Evolutionary conservation across 2,113 vertebrate species (phyloP).

Genomic region (Leucosticte australis): DNA sequence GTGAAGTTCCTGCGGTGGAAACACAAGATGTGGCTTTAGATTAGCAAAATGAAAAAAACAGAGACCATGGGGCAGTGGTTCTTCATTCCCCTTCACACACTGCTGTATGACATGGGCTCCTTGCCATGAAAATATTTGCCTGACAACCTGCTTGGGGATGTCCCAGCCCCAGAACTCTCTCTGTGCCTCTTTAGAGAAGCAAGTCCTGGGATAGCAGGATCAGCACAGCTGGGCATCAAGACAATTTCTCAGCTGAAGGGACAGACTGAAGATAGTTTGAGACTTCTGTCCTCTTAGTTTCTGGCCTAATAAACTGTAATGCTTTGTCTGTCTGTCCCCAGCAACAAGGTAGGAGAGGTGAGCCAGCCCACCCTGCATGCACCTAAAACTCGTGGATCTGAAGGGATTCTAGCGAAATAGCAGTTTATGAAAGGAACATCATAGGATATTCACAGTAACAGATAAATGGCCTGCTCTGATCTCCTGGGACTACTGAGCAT

Average conservation of each 20-base stretch:
- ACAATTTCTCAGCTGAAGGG: not conserved
- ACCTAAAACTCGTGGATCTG: not conserved
- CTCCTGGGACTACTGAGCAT: not conserved
- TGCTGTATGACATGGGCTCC: not conserved
- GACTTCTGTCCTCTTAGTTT: not conserved
- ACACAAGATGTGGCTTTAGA: not conserved
- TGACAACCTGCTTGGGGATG: not conserved
- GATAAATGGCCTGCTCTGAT: not conserved
- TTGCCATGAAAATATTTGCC: not conserved
- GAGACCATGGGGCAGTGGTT: not conserved
- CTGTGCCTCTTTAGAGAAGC: fast-evolving
- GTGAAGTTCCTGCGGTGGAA: not conserved
- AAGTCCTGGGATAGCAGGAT: not conserved
- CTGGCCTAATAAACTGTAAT: not conserved
- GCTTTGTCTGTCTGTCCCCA: fast-evolving
- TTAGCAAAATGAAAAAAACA: not conserved
- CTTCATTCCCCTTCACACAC: not conserved
- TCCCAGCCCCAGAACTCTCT: not conserved
- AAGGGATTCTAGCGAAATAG: not conserved
- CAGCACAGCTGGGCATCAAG: not conserved
- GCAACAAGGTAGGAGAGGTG: not conserved
- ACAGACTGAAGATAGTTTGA: not conserved
- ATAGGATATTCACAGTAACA: not conserved
- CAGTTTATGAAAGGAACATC: not conserved
- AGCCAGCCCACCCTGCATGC: not conserved